Percentiles rank a stretch among this genome's conserved stretches.
phyloP scores from a whole-genome alignment of 2,888 invertebrate species.

The Smittia sp. region DNA sequence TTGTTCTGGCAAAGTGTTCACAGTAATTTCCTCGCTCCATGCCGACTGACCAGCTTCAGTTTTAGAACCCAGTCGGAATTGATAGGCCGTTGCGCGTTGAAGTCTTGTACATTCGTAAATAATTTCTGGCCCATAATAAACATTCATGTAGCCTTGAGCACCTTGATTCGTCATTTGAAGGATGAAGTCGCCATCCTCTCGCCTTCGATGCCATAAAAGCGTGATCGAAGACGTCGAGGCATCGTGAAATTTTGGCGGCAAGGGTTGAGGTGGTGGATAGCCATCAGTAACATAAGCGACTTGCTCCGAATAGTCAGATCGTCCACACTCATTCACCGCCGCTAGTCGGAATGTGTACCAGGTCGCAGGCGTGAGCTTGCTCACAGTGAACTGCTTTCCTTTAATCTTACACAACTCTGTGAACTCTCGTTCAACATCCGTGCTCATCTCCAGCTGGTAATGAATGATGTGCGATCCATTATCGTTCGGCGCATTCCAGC shows the following conservation, averaged over 20 bases:
- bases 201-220: conserved; percentile 71
- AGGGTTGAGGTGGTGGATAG: conserved; percentile 74
- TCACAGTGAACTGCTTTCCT: conserved; percentile 71
- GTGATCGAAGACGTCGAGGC: conserved; percentile 64
- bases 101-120: conserved; percentile 66
- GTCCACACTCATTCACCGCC: conserved; percentile 78
- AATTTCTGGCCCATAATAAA: conserved; percentile 74
- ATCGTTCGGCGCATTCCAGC: conserved; percentile 70
- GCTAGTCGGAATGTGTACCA: conserved; percentile 78
- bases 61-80: conserved; percentile 75
- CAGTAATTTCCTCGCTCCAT: conserved; percentile 77
- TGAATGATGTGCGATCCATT: conserved; percentile 76
- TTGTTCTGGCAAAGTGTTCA: conserved; percentile 73
- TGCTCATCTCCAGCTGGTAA: conserved; percentile 75
- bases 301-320: conserved; percentile 68
- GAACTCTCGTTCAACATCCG: conserved; percentile 64
- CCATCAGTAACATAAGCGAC: conserved; percentile 72
- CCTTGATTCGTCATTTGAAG: conserved; percentile 63
- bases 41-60: conserved; percentile 80
- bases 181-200: conserved; percentile 75
- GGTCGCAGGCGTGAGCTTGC: conserved; percentile 74
- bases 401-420: conserved; percentile 70
- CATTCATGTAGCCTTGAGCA: conserved; percentile 62
- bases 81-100: conserved; percentile 73
- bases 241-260: conserved; percentile 68